Conservation (phyloP, 2,888 invertebrate genomes). For the Diogma glabrata region DNA sequence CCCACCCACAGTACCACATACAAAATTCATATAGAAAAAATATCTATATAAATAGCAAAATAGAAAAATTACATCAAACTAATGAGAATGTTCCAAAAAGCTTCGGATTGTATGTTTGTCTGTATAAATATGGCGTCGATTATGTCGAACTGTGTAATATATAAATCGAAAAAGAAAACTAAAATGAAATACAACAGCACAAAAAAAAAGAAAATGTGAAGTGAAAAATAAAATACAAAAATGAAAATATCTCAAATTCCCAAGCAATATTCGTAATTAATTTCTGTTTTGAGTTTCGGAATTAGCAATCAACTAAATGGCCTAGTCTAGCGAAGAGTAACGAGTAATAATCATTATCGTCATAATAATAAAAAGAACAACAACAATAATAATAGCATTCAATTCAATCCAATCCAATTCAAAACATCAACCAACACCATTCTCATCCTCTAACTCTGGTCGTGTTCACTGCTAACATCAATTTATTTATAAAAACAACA, state of each 20-base stretch:
- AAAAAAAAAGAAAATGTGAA: too few relatives aligned
- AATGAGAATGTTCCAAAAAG: constrained; percentile 8
- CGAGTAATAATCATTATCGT: too few relatives aligned
- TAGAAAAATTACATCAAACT: constrained; percentile 9
- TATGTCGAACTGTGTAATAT: constrained; percentile 6
- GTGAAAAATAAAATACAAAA: constrained; percentile 19
- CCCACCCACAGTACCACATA: too few relatives aligned
- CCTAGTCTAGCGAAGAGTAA: too few relatives aligned
- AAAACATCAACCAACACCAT: too few relatives aligned
- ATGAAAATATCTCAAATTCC: constrained; percentile 14
- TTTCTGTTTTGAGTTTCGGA: constrained; percentile 22
- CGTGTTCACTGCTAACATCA: too few relatives aligned
- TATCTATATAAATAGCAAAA: constrained; percentile 1
- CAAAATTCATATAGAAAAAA: neutral
- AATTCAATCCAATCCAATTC: too few relatives aligned
- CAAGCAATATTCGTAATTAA: constrained; percentile 24
- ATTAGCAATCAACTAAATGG: constrained; percentile 26
- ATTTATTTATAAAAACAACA: too few relatives aligned
- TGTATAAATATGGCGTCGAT: constrained; percentile 8
- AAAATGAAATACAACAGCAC: constrained; percentile 4
- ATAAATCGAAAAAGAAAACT: constrained; percentile 7
- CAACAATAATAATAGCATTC: too few relatives aligned
- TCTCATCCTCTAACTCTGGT: too few relatives aligned
- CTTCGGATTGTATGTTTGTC: neutral
- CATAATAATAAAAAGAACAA: too few relatives aligned